Base-by-base conservation (phyloP, 2,888 invertebrate species). In the Nebria salina region DNA sequence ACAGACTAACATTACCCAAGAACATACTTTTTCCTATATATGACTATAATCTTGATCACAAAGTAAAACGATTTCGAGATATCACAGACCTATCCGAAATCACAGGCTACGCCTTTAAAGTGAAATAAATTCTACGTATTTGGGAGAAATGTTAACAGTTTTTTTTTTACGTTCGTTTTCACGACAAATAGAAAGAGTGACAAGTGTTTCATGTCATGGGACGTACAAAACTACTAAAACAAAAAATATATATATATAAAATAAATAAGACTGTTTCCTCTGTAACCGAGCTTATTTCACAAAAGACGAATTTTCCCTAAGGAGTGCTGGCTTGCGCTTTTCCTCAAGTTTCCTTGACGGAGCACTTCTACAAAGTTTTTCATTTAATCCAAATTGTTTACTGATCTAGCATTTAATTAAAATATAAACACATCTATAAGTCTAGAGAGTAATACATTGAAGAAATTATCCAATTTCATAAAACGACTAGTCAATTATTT, bases 221-320 rank as follows among this genome's bases (percentile, higher is more conserved):
- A 73, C 41, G 34, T 26, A 15, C 41, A n/a, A 11, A 9, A 72
- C 34, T 26, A 34, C 34, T 11, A 73, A n/a, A 43, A 73, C 41
- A 73, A 15, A 26, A 68, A 20, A 68, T 2, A 34, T 34, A 34
- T 34, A 34, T 34, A 34, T 34, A 34, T 34, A 34, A 34, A 34
- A 34, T 34, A 34, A 34, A 34, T 34, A 34, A 34, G 26, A 68
- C 7, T 15, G 20, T 26, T 68, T 68, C 42, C n/a, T 42, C 13
- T 43, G 15, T 41, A 41, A 73, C 41, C 73, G 42, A 26, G 73
- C 73, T 73, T 73, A 73, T 73, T 73, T 5, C 42, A 73, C 73
- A 73, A 73, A 26, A 73, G 73, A 73, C 73, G 42, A 73, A 11
- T 41, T 34, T 73, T 73, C 73, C 73, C 73, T 5, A n/a, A 15